Evolutionary conservation across 2,888 invertebrate species (phyloP).

Genomic region (Coleophora deauratella): DNA sequence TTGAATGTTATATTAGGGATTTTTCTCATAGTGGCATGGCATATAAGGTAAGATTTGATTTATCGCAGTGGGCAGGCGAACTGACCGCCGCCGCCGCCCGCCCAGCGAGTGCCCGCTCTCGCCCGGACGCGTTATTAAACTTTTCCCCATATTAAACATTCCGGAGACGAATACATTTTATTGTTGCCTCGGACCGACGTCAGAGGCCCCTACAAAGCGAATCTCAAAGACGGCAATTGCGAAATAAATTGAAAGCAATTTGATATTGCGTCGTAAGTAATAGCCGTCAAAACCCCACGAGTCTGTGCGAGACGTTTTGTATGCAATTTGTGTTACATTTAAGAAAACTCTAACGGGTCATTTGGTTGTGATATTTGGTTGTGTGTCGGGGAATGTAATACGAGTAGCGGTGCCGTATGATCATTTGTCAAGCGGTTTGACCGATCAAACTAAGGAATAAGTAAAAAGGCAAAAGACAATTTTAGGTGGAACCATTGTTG

Average conservation of each 20-base stretch:
- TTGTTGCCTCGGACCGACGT: constrained; percentile 74
- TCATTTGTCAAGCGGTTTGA: constrained; percentile 1
- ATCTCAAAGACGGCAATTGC: constrained; percentile 75
- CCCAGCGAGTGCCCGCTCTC: constrained; percentile 34
- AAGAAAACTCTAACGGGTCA: constrained; percentile 49
- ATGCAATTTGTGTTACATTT: constrained; percentile 45
- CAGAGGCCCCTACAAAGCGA: constrained; percentile 73
- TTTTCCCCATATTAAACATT: constrained; percentile 77
- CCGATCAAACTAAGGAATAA: too few relatives aligned
- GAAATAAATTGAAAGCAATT: constrained; percentile 75
- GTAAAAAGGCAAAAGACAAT: too few relatives aligned
- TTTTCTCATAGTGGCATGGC: constrained; percentile 54
- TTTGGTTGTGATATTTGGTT: constrained; percentile 40
- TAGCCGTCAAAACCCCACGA: constrained; percentile 64
- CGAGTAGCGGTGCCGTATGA: not conserved
- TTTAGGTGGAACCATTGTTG: too few relatives aligned
- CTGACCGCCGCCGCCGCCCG: constrained; percentile 29
- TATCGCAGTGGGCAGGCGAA: constrained; percentile 59
- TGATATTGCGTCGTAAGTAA: constrained; percentile 75
- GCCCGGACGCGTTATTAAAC: constrained; percentile 74
- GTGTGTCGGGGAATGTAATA: constrained; percentile 1
- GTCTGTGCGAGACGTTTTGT: constrained; percentile 61
- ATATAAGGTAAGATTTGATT: constrained; percentile 71
- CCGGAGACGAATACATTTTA: constrained; percentile 76
- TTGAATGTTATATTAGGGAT: constrained; percentile 61